Conservation (phyloP, 1,140 invertebrate genomes). For the Lerema accius region DNA sequence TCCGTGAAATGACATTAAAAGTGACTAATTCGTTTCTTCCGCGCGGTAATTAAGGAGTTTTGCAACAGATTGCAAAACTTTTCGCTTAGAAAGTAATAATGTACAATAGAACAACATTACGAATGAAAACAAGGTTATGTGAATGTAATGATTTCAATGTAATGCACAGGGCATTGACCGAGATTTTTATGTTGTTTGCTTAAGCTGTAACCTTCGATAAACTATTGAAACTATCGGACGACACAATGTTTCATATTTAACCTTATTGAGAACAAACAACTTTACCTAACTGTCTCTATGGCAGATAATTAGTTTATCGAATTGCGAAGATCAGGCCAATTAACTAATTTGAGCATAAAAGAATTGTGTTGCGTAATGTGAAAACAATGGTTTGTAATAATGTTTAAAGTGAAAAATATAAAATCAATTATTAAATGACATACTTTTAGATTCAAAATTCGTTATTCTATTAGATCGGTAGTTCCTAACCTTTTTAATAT, state of each 20-base stretch:
- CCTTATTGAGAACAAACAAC: not conserved
- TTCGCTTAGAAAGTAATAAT: conserved; percentile 29
- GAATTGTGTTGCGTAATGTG: not conserved
- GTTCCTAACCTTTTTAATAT: too few species aligned
- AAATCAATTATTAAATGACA: too few species aligned
- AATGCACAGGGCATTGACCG: conserved; percentile 23
- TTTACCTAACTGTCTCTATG: too few species aligned
- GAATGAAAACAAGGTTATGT: conserved; percentile 24
- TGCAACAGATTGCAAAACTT: conserved; percentile 31
- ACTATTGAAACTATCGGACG: conserved; percentile 2
- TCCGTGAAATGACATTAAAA: conserved; percentile 16
- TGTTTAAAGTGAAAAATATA: too few species aligned
- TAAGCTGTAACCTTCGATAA: conserved; percentile 20
- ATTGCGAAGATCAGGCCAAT: too few species aligned
- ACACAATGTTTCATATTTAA: not conserved
- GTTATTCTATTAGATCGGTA: too few species aligned
- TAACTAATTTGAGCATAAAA: too few species aligned
- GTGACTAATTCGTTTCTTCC: conserved; percentile 21
- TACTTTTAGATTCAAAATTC: too few species aligned
- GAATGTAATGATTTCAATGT: conserved; percentile 21
- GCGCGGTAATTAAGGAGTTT: conserved; percentile 16
- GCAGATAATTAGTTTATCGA: too few species aligned
- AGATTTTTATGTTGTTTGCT: conserved; percentile 32
- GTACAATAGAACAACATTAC: conserved; percentile 10
- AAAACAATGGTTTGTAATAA: too few species aligned